These are phyloP conservation scores for Trichomalopsis sarcophagae DNA, from an alignment of 1,140 invertebrate species.

Conservation along the genomic window DNA sequence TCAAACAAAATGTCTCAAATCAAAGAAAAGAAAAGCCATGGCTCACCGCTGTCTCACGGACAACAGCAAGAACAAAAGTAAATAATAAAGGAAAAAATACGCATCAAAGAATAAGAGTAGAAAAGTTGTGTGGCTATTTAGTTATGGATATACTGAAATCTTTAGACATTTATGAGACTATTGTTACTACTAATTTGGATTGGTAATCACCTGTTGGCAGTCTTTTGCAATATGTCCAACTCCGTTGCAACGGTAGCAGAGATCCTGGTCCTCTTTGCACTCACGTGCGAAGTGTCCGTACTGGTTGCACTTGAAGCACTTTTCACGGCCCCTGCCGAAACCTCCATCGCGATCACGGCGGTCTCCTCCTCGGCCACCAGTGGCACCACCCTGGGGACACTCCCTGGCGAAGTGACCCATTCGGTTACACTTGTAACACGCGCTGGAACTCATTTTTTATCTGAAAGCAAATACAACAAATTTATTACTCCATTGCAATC, in stretches of 20 bases:
- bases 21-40: background rate
- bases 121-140: background rate
- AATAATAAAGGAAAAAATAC: background rate
- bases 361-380: conserved; percentile 69
- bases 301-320: conserved; percentile 97
- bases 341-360: conserved; percentile 76
- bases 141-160: background rate
- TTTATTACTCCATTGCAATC: too few species aligned
- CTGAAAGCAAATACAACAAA: conserved; percentile 54
- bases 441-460: conserved; percentile 76
- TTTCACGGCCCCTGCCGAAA: conserved; percentile 81
- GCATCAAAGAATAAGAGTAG: background rate
- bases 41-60: background rate
- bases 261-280: conserved; percentile 90
- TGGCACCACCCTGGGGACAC: conserved; percentile 82
- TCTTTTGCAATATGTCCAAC: conserved; percentile 93
- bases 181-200: background rate
- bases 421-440: conserved; percentile 93
- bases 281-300: conserved; percentile 94
- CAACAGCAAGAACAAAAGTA: background rate
- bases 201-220: conserved; percentile 80
- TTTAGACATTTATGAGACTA: background rate
- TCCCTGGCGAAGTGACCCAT: conserved; percentile 91
- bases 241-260: conserved; percentile 89
- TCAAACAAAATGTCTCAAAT: conserved; percentile 18